Evolutionary conservation across 2,888 invertebrate species (phyloP).

Genomic region (Apodemia mormo): DNA sequence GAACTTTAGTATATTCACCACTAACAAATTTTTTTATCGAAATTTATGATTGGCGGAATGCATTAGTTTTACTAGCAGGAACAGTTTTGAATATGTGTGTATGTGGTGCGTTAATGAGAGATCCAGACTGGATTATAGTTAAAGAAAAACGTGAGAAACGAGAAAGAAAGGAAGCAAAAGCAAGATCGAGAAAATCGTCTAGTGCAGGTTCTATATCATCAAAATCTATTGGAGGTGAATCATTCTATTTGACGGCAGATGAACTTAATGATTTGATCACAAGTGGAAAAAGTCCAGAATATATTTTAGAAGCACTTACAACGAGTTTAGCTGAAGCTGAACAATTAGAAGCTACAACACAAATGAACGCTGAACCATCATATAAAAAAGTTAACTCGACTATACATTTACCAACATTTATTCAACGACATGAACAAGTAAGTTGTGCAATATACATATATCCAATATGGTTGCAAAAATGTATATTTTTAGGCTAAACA

Average conservation of each 20-base stretch:
- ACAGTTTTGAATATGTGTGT: slow-evolving; percentile 92
- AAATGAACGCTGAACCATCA: slow-evolving; percentile 67
- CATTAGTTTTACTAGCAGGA: slow-evolving; percentile 88
- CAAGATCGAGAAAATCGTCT: slow-evolving; percentile 66
- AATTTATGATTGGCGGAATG: slow-evolving; percentile 90
- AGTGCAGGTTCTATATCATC: slow-evolving; percentile 76
- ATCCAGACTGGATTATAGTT: slow-evolving; percentile 89
- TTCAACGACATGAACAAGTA: slow-evolving; percentile 87
- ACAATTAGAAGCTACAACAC: slow-evolving; percentile 64
- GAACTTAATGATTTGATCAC: slow-evolving; percentile 85
- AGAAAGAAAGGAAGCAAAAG: slow-evolving; percentile 63
- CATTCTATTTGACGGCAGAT: slow-evolving; percentile 80
- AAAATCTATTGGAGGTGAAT: slow-evolving; percentile 71
- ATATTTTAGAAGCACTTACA: slow-evolving; percentile 82
- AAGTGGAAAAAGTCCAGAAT: slow-evolving; percentile 85
- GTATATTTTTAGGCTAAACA: not conserved
- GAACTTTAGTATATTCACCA: slow-evolving; percentile 93
- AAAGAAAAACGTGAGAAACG: slow-evolving; percentile 84
- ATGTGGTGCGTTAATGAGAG: slow-evolving; percentile 92
- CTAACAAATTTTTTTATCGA: slow-evolving; percentile 88
- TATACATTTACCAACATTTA: slow-evolving; percentile 89
- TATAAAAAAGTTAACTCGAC: slow-evolving; percentile 82
- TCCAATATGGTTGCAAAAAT: not conserved
- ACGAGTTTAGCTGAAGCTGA: slow-evolving; percentile 79
- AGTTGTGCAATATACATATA: slow-evolving; percentile 16